Base-by-base conservation (phyloP, 2,888 invertebrate species). In the Apamea anceps region DNA sequence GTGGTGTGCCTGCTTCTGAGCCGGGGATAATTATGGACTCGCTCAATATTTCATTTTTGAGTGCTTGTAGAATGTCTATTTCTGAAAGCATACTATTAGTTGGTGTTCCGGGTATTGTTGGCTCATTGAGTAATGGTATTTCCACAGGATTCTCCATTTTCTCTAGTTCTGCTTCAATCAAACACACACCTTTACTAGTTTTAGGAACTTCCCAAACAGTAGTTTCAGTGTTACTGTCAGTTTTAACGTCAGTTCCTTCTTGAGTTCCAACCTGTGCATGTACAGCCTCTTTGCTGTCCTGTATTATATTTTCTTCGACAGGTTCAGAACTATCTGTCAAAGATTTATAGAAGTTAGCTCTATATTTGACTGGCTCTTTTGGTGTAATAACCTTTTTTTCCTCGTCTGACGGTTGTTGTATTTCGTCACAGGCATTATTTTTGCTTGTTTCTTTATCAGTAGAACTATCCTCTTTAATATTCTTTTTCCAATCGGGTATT, bases 61-160 rank as follows among this genome's bases (percentile, higher is more conserved):
- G 92, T 48, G 97, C 97, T 92, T 96, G 96, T 72, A 97, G 90
- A 80, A 97, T 96, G 85, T 97, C 97, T 84, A 97, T 96, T 93
- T 97, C 95, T 1, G 96, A 96, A 15, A 95, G 91, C 54, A 93
- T 91, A 81, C 90, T 91, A 85, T 93, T 93, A 12, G 91, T 83
- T 63, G 92, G 91, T 82, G 89, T 89, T 37, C 88, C 72, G 18
- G 90, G 84, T 72, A 91, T 80, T 72, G 89, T 88, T 8, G 92
- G 90, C 74, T 95, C 94, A 87, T 95, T 93, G 32, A 95, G 82
- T 73, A 96, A 92, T 42, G 96, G 96, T 90, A 96, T 96, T 90
- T 95, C 92, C 68, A 91, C 84, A 37, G 89, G 70, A 18, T 72
- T 82, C 63, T 88, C 87, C 81, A 81, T 88, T 74, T 84, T 66